Evolutionary conservation across 2,113 vertebrate species (phyloP), one percentile per base, ranked within the genome.

Genomic region (Piprites chloris): DNA sequence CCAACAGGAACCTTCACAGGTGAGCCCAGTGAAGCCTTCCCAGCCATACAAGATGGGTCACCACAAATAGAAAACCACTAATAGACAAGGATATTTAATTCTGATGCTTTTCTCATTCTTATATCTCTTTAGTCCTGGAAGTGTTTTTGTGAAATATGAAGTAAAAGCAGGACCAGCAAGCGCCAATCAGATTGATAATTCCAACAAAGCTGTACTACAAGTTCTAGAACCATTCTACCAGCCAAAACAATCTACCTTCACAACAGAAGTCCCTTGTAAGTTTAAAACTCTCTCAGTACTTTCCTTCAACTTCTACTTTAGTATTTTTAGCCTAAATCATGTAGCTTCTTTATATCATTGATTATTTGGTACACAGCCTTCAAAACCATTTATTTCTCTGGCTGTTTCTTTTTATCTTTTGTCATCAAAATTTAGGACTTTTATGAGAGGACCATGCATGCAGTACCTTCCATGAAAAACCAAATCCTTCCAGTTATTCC

Each of bases 71-170:
- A 68, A 85, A 68, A 14, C 13, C 23, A 50, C 21, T 82, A 7
- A 46, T 59, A 27, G 27, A 30, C 30, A 77, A 39, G 21, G 7
- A 24, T 77, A 55, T 86, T 42, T 78, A 33, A 68, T 92, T 71
- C n/a, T 74, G 24, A 2, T 67, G 5, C 9, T 86, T 83, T n/a
- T 93, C 42, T 90, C 1, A 6, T 81, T 49, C 52, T 95, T 87
- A 2, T 97, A 15, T 97, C 77, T 95, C 4, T 91, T 71, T 86
- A 98, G 98, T 73, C 72, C 90, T 27, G 98, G 98, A 85, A 98
- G 98, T 68, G 88, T 98, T 82, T 10, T 77, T 47, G 98, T 98
- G 79, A 19, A 13, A 3, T 98, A 96, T 6, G 67, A 95, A 72
- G 30, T 98, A 71, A 83, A 32, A 67, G 59, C 95, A 23, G 87